These are phyloP conservation scores for Dorcus hopei DNA, from an alignment of 2,888 invertebrate genomes.

Conservation along the genomic window DNA sequence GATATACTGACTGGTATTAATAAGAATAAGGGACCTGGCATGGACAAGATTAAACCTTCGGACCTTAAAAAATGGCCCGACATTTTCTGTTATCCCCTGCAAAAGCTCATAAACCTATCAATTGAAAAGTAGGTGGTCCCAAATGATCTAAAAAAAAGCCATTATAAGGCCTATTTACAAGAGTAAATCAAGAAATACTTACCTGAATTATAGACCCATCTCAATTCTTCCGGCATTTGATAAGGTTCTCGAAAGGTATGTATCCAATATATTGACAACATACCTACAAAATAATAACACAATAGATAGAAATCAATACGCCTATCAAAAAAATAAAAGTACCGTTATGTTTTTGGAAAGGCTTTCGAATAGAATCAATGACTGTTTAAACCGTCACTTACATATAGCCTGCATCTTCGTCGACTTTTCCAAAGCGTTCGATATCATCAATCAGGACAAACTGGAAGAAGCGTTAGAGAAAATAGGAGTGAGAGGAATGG, in stretches of 20 bases:
- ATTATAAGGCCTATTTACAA: not conserved
- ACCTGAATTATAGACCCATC: conserved; percentile 1
- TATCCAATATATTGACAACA: not conserved
- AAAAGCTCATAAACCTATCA: not conserved
- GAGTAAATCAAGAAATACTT: not conserved
- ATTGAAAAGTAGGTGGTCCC: not conserved
- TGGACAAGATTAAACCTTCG: not conserved
- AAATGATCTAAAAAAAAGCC: not conserved
- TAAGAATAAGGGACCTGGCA: not conserved
- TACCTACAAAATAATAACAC: not conserved
- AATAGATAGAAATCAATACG: not conserved
- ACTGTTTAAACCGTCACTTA: not conserved
- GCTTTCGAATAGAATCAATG: not conserved
- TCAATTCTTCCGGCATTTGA: not conserved
- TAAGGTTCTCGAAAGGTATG: not conserved
- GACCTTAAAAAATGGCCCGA: not conserved
- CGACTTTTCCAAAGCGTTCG: too few relatives aligned
- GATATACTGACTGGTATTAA: not conserved
- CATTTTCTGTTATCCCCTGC: not conserved
- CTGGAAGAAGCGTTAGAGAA: too few relatives aligned
- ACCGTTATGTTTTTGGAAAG: not conserved
- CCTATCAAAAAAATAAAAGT: not conserved
- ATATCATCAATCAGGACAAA: too few relatives aligned
- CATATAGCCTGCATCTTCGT: too few relatives aligned
- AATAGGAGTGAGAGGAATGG: too few relatives aligned